Base-by-base conservation (phyloP, 2,888 invertebrate genomes). In the Lypha dubia region DNA sequence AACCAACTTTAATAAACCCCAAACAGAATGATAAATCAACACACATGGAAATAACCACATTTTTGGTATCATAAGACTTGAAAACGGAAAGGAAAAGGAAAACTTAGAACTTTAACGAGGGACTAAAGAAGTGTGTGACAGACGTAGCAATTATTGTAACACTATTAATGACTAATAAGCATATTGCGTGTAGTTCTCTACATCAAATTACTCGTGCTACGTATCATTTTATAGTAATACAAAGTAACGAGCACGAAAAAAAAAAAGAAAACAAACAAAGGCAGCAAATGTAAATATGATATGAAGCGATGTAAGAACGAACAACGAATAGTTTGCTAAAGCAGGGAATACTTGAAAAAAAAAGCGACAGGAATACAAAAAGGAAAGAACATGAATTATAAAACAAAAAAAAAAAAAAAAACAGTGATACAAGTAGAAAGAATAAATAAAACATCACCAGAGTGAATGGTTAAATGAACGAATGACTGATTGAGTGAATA, bases 91-190 rank as follows among this genome's bases (percentile, higher is more conserved):
- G 41, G 17, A 28, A 15, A 41, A 62, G 51, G 24, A 60, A 67
- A 28, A 38, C 6, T 63, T n/a, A 63, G 60, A 53, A 73, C 35
- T 5, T 15, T 32, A 51, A 73, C 49, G 71, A 41, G 38, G 71
- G 17, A 49, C 49, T 11, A 32, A 76, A 67, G 75, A 68, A 79
- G 76, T 46, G 80, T 82, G 75, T 77, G 79, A 70, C 73, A 84
- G 81, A 81, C 81, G 77, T 63, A 20, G 60, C 74, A 84, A 79
- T 67, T 84, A 84, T 86, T 82, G 86, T 82, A 86, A 85, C 82
- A 80, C 84, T 88, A 89, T 89, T 89, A 91, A 89, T 89, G 89
- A 89, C 87, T 91, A 89, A 89, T 89, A 89, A 90, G 88, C 87
- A 88, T 89, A 89, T 90, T 88, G 91, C 90, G 89, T 91, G 90